These are phyloP conservation scores for Atherinomorus stipes DNA, from an alignment of 2,113 vertebrate species.

Conservation along the genomic window DNA sequence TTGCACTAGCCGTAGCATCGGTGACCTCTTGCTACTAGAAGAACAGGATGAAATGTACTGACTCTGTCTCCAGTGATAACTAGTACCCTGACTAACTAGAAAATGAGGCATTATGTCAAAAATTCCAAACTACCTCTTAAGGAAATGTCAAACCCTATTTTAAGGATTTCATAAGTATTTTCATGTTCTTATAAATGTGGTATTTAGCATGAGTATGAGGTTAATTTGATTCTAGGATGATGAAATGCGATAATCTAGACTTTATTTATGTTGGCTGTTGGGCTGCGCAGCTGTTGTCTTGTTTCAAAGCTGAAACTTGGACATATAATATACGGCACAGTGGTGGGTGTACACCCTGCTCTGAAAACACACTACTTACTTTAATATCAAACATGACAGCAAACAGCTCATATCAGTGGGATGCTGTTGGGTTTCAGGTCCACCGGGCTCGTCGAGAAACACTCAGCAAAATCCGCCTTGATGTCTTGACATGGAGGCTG, in stretches of 20 bases:
- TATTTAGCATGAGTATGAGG: background rate
- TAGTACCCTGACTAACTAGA: no score
- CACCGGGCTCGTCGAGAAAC: slow-evolving; percentile 7
- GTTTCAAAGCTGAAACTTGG: background rate
- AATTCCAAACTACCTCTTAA: no score
- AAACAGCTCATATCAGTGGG: background rate
- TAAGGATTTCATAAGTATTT: no score
- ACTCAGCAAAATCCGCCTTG: slow-evolving; percentile 5
- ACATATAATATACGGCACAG: background rate
- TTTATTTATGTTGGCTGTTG: background rate
- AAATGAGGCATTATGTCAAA: no score
- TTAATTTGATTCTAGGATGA: background rate
- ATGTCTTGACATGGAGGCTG: slow-evolving; percentile 12
- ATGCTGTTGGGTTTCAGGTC: slow-evolving; percentile 12
- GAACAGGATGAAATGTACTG: no score
- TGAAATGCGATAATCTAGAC: background rate
- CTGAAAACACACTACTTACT: slow-evolving; percentile 6
- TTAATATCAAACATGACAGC: slow-evolving; percentile 3
- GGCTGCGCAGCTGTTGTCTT: background rate
- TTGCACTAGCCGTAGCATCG: no score
- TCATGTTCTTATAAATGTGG: background rate
- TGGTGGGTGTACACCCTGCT: background rate
- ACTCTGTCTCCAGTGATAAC: no score
- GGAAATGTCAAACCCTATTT: no score
- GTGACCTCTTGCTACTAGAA: no score